phyloP scores from a whole-genome alignment of 1,140 invertebrate species.

The Panagrolaimus sp. region DNA sequence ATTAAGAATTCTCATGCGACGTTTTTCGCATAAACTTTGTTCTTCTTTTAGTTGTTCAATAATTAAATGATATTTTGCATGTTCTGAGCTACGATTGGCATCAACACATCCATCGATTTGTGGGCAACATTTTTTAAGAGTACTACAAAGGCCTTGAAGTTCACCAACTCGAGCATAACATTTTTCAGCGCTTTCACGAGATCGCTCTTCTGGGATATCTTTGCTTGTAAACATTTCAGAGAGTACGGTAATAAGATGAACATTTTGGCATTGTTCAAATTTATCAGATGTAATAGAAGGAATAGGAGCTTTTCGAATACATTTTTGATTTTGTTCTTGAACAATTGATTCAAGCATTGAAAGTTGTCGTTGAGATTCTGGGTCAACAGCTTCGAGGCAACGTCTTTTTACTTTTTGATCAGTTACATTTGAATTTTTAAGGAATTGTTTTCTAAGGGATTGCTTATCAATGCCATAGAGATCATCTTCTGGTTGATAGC shows the following conservation, averaged over 20 bases:
- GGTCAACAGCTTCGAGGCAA: conserved; percentile 4
- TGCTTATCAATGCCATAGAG: background rate
- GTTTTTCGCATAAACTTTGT: conserved; percentile 4
- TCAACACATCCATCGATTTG: background rate
- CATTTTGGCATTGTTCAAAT: background rate
- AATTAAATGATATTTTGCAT: background rate
- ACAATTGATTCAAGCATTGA: background rate
- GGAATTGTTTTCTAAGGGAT: background rate
- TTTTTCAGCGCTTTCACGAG: background rate
- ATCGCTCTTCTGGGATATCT: background rate
- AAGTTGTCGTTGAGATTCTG: conserved; percentile 8
- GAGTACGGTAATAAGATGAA: background rate
- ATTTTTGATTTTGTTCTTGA: background rate
- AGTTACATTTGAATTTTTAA: background rate
- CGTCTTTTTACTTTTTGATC: background rate
- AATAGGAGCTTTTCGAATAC: background rate
- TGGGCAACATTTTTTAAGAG: background rate
- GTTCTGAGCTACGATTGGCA: background rate
- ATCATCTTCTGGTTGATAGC: background rate
- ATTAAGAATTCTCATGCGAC: conserved; percentile 13
- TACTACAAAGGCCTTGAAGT: background rate
- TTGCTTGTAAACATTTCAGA: background rate
- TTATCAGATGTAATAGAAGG: background rate
- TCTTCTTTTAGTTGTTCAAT: conserved; percentile 3
- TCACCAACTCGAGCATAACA: background rate